Evolutionary conservation across 2,888 invertebrate genomes (phyloP), one percentile per base, ranked within the genome.

Genomic region (Melinaea menophilus): DNA sequence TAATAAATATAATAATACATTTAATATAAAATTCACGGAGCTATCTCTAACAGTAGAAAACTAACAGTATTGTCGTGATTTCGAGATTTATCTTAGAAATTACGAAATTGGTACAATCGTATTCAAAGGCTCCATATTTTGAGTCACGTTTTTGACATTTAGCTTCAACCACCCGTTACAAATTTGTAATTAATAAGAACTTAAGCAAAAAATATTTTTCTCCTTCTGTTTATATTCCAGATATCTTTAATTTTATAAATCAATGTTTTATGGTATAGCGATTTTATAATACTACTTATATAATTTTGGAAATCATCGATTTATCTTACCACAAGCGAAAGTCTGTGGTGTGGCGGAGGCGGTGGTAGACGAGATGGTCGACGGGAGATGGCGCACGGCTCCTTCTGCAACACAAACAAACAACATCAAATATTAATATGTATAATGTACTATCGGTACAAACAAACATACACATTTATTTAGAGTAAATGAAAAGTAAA

Each of bases 301-400:
- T 55, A 58, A 41, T 55, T 11, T 45, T 51, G n/a, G 2, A 41
- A 12, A 61, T 12, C 45, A 51, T 22, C 5, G 11, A 22, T 12
- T 51, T 1, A 5, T 66, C 88, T 88, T 71, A 91, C 91, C 82
- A 91, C 91, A 45, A 91, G 83, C 45, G 91, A 91, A 54, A 91
- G 85, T 65, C 91, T 75, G 74, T 91, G 91, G 73, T 91, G 91
- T 35, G 90, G 85, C 37, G 90, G 90, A 62, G 90, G 91, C 62
- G 88, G 89, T n/a, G 91, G 91, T 76, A 91, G 73, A 60, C 91
- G 77, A 65, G 91, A 91, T 63, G 91, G 90, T 51, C 91, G 79
- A 41, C 91, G 76, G n/a, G 89, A 88, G 61, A 84, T 86, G 58
- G 81, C 77, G 67, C 88, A 89, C 74, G 79, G 77, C 76, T 91